Evolutionary conservation across 2,113 vertebrate genomes (phyloP).

Genomic region (Paedocypris sp.): DNA sequence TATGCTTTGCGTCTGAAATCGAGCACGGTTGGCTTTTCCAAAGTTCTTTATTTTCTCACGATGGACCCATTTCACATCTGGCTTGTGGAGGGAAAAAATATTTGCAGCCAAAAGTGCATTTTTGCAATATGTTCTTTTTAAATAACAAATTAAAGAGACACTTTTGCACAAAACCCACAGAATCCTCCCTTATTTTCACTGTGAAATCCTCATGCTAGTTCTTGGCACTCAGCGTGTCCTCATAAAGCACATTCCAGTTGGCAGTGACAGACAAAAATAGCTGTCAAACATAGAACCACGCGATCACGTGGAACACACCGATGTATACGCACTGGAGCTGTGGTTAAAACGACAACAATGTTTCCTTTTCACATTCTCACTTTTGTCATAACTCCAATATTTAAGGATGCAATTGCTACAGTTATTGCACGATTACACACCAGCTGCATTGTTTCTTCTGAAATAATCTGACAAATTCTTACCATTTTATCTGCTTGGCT

Average conservation of each 20-base stretch:
- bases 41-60: too few species aligned
- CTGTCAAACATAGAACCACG: not conserved
- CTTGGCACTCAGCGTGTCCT: not conserved
- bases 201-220: not conserved
- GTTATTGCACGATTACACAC: too few species aligned
- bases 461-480: conserved; percentile 29
- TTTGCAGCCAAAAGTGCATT: not conserved
- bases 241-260: not conserved
- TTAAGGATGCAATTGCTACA: too few species aligned
- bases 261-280: not conserved
- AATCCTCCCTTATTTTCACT: too few species aligned
- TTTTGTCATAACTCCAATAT: too few species aligned
- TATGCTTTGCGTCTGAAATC: not conserved
- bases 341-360: too few species aligned
- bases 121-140: not conserved
- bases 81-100: not conserved
- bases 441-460: too few species aligned
- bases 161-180: too few species aligned
- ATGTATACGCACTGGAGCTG: too few species aligned
- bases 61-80: conserved; percentile 13
- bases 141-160: too few species aligned
- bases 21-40: not conserved
- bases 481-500: conserved; percentile 64
- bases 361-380: too few species aligned
- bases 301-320: too few species aligned